These are phyloP conservation scores for Eurytemora carolleeae DNA, from an alignment of 1,140 invertebrate genomes.

Conservation along the genomic window DNA sequence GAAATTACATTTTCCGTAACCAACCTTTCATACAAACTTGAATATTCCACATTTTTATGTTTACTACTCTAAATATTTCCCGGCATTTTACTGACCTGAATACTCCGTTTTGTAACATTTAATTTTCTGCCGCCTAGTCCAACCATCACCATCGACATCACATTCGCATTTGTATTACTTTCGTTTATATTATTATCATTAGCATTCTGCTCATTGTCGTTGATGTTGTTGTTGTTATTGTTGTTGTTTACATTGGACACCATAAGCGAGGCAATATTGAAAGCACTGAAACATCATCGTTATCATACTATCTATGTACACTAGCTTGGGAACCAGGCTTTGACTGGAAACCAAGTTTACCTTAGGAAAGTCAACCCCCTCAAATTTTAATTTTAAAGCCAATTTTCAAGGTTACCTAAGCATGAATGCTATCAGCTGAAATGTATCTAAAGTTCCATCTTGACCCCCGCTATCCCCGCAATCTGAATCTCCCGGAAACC, in stretches of 20 bases:
- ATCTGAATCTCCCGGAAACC: neutral
- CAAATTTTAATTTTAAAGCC: too few species aligned
- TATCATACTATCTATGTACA: too few species aligned
- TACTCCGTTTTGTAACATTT: too few species aligned
- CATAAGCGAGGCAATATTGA: neutral
- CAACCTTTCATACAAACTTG: too few species aligned
- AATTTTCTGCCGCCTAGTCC: neutral
- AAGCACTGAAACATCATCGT: neutral
- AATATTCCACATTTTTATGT: too few species aligned
- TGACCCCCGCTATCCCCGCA: neutral
- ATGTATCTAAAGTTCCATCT: neutral
- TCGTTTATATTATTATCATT: neutral
- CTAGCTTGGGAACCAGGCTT: too few species aligned
- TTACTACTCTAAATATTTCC: too few species aligned
- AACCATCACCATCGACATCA: neutral
- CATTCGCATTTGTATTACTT: neutral
- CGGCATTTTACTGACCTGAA: too few species aligned
- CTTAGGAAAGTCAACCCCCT: too few species aligned
- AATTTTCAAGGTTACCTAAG: too few species aligned
- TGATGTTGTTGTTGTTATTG: neutral
- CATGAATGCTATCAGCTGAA: neutral
- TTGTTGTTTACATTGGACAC: neutral
- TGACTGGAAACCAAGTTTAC: too few species aligned
- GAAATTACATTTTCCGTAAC: neutral
- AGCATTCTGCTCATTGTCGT: neutral